Conservation (phyloP, 1,140 invertebrate genomes). For the Orius insidiosus region DNA sequence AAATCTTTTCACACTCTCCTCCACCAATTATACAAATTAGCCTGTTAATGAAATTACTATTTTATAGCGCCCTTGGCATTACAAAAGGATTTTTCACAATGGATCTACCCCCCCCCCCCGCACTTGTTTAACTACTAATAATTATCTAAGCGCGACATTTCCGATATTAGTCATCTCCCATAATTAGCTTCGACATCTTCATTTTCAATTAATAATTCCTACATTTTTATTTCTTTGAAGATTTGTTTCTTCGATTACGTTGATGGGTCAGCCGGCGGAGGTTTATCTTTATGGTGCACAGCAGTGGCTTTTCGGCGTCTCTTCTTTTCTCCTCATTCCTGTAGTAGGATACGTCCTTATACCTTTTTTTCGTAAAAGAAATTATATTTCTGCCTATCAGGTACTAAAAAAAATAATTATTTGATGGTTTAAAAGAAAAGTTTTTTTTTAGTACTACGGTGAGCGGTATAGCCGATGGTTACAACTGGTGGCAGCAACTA, state of each 20-base stretch:
- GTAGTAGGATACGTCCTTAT: constrained; percentile 34
- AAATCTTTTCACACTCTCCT: constrained; percentile 2
- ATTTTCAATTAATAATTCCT: not conserved
- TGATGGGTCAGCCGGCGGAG: constrained; percentile 39
- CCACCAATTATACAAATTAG: too few relatives aligned
- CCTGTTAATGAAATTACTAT: too few relatives aligned
- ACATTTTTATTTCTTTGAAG: constrained; percentile 24
- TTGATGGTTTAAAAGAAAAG: too few relatives aligned
- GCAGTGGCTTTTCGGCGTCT: constrained; percentile 27
- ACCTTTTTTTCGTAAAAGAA: constrained; percentile 34
- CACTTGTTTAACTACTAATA: not conserved
- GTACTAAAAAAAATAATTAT: too few relatives aligned
- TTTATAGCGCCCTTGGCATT: too few relatives aligned
- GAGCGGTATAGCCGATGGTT: constrained; percentile 42
- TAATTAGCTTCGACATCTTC: not conserved
- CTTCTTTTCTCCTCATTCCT: constrained; percentile 28
- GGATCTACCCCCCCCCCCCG: too few relatives aligned
- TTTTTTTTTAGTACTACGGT: constrained; percentile 66
- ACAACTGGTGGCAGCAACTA: constrained; percentile 42
- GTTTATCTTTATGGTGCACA: constrained; percentile 32
- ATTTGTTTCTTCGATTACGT: constrained; percentile 39
- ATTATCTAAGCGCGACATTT: not conserved
- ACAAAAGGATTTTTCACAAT: too few relatives aligned
- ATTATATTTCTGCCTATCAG: constrained; percentile 23
- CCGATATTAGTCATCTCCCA: not conserved